These are phyloP conservation scores for Arizona elegans DNA, from an alignment of 2,113 vertebrate species.

Conservation along the genomic window DNA sequence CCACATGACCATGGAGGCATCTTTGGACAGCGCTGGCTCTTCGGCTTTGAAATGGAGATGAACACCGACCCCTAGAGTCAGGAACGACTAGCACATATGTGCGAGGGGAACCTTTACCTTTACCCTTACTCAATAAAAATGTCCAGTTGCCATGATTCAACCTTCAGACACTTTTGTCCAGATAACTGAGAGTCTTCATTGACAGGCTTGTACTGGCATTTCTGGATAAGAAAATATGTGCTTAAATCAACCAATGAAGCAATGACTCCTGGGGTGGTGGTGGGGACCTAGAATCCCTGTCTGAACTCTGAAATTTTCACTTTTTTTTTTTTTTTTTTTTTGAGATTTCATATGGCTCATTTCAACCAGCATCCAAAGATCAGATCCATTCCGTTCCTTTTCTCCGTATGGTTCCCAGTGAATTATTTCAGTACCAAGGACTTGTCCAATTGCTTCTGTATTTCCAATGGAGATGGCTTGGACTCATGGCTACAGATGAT, in stretches of 20 bases:
- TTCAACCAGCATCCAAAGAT: neutral
- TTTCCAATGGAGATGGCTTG: neutral
- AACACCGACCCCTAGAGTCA: too few species aligned
- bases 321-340: too few species aligned
- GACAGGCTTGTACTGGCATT: neutral
- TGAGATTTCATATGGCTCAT: constrained; percentile 13
- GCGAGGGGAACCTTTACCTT: too few species aligned
- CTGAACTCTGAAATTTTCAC: neutral
- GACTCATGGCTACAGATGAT: neutral
- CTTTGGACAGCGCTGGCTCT: too few species aligned
- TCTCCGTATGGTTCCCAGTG: neutral
- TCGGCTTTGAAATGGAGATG: too few species aligned
- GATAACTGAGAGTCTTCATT: neutral
- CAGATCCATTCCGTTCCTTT: neutral
- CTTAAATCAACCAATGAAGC: neutral
- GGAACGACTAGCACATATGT: too few species aligned
- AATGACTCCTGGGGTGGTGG: neutral
- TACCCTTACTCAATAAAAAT: neutral
- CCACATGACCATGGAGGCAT: too few species aligned
- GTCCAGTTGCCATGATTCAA: too few species aligned
- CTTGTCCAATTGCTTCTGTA: neutral
- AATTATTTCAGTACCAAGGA: neutral
- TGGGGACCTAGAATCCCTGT: neutral
- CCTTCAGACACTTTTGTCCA: too few species aligned
- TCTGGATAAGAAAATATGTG: neutral